These are phyloP conservation scores for Cryptus viduatorius DNA, from an alignment of 2,888 invertebrate genomes.

Conservation along the genomic window DNA sequence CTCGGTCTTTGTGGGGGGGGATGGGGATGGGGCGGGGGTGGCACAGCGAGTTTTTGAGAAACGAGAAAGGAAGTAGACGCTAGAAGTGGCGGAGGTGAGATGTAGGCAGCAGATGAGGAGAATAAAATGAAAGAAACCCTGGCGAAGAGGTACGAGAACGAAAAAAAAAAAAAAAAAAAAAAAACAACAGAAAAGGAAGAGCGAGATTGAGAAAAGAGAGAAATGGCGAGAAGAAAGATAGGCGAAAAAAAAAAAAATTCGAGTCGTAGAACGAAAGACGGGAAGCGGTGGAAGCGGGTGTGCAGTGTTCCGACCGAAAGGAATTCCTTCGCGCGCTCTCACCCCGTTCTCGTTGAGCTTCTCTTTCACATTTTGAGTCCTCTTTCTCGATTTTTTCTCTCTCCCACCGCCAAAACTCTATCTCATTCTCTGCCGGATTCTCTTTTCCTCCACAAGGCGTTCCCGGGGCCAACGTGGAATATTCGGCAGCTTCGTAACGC, in stretches of 20 bases:
- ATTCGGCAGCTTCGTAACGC: slow-evolving; percentile 30
- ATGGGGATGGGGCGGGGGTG: no score
- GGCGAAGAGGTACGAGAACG: slow-evolving; percentile 18
- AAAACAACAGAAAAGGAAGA: slow-evolving; percentile 35
- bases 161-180: not conserved
- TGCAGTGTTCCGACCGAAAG: slow-evolving; percentile 31
- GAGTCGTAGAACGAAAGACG: slow-evolving; percentile 34
- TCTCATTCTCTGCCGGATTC: slow-evolving; percentile 30
- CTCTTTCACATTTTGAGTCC: slow-evolving; percentile 35
- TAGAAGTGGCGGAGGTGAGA: slow-evolving; percentile 17
- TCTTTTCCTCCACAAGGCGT: slow-evolving; percentile 5
- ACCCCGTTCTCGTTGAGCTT: slow-evolving; percentile 5
- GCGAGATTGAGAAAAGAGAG: slow-evolving; percentile 19
- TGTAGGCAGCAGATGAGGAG: slow-evolving; percentile 43
- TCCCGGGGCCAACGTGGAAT: slow-evolving; percentile 16
- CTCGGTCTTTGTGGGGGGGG: slow-evolving; percentile 1
- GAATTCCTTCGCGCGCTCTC: slow-evolving; percentile 25
- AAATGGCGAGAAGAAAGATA: slow-evolving; percentile 34
- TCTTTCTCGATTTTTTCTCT: slow-evolving; percentile 13
- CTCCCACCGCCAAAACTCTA: not conserved
- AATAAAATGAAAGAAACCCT: slow-evolving; percentile 39
- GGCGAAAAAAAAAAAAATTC: not conserved
- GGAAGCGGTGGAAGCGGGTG: slow-evolving; percentile 33
- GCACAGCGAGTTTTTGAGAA: slow-evolving; percentile 27
- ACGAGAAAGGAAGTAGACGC: slow-evolving; percentile 19